Evolutionary conservation across 2,113 vertebrate species (phyloP).

Genomic region (Paracyprichromis sp.): DNA sequence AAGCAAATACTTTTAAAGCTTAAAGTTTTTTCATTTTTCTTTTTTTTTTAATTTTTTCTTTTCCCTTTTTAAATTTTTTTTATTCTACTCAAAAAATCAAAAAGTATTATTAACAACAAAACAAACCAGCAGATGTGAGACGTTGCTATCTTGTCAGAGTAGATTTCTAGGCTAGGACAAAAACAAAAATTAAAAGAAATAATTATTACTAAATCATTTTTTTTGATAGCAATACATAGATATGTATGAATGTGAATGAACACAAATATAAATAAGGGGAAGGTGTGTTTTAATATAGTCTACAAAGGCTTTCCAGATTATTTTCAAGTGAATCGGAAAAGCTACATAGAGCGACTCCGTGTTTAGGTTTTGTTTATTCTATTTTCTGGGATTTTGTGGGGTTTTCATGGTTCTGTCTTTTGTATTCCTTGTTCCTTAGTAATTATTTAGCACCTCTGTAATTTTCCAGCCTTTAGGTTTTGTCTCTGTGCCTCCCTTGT

Average conservation of each 20-base stretch:
- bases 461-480: not conserved
- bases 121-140: not conserved
- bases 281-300: not conserved
- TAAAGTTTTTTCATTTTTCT: not conserved
- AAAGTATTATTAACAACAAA: not conserved
- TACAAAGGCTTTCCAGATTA: not conserved
- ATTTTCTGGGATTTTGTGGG: not conserved
- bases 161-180: not conserved
- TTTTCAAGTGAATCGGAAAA: not conserved
- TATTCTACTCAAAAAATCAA: not conserved
- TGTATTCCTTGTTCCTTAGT: not conserved
- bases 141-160: fast-evolving
- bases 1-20: not conserved
- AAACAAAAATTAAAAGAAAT: not conserved
- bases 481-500: not conserved
- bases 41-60: fast-evolving
- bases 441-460: not conserved
- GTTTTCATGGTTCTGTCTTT: not conserved
- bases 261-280: not conserved
- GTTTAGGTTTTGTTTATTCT: not conserved
- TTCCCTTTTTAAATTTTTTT: not conserved
- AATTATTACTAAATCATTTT: not conserved
- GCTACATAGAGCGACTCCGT: not conserved
- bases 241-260: not conserved
- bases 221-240: not conserved